Evolutionary conservation across 2,797 vertebrate genomes (phyloP).

Genomic region (Vultur gryphus): DNA sequence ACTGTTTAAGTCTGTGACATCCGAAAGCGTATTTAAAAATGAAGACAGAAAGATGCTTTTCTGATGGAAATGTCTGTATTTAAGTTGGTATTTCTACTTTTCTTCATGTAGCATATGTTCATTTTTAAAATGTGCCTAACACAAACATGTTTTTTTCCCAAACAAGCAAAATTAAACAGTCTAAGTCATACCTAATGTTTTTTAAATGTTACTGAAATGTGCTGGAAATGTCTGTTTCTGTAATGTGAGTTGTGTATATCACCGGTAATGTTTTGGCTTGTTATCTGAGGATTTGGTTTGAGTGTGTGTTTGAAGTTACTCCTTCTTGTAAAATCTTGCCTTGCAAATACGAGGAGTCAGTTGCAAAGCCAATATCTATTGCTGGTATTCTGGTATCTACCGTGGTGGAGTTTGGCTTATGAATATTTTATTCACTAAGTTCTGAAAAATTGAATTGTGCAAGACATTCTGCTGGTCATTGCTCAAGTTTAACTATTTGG

Average conservation of each 20-base stretch:
- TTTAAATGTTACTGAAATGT: slow-evolving; percentile 42
- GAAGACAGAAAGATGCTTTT: slow-evolving; percentile 20
- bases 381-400: slow-evolving; percentile 41
- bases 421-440: slow-evolving; percentile 50
- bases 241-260: slow-evolving; percentile 50
- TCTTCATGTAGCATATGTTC: slow-evolving; percentile 52
- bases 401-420: slow-evolving; percentile 47
- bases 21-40: background rate
- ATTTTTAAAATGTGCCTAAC: slow-evolving; percentile 72
- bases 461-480: slow-evolving; percentile 50
- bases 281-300: slow-evolving; percentile 54
- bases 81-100: slow-evolving; percentile 47
- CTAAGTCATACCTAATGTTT: slow-evolving; percentile 25
- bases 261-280: slow-evolving; percentile 49
- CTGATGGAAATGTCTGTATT: slow-evolving; percentile 7
- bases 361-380: slow-evolving; percentile 44
- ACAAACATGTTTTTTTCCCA: background rate
- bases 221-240: slow-evolving; percentile 44
- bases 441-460: slow-evolving; percentile 37
- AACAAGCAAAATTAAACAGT: slow-evolving; percentile 55
- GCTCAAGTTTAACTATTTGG: slow-evolving; percentile 58
- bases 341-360: slow-evolving; percentile 25
- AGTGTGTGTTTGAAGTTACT: slow-evolving; percentile 60
- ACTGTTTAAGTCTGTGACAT: background rate
- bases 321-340: slow-evolving; percentile 50